These are phyloP conservation scores for Prunella himalayana DNA, from an alignment of 2,113 vertebrate genomes.

Conservation along the genomic window DNA sequence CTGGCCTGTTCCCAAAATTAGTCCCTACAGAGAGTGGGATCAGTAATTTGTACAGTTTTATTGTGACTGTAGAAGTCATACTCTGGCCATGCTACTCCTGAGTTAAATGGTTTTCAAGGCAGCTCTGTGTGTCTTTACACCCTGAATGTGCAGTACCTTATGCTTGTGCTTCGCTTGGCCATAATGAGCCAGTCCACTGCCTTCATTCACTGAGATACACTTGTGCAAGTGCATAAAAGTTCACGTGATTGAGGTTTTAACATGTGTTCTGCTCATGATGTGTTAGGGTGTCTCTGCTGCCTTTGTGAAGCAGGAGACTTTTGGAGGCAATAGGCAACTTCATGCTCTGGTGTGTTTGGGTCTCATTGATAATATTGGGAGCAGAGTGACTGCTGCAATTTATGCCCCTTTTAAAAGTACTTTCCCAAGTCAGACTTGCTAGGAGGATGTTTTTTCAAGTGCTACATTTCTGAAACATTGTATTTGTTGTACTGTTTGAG, in stretches of 20 bases:
- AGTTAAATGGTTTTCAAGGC: not conserved
- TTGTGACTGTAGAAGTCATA: not conserved
- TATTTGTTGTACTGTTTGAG: not conserved
- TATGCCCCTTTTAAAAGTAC: not conserved
- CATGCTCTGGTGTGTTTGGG: not conserved
- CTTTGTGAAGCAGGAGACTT: not conserved
- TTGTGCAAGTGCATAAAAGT: not conserved
- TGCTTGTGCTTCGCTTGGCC: not conserved
- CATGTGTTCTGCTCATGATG: not conserved
- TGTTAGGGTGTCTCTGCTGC: not conserved
- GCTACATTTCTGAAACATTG: not conserved
- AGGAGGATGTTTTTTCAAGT: not conserved
- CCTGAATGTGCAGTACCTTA: rapidly evolving
- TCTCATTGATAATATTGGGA: not conserved
- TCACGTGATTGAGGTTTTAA: not conserved
- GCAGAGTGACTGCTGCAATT: not conserved
- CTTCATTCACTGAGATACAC: not conserved
- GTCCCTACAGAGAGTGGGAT: not conserved
- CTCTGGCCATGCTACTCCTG: not conserved
- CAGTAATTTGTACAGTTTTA: not conserved
- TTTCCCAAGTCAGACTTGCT: not conserved
- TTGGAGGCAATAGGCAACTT: not conserved
- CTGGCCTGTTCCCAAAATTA: not conserved
- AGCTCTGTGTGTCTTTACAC: not conserved
- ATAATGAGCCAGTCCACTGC: not conserved